A percentile compares a stretch with the other conserved stretches of the same genome.
These are phyloP conservation scores for Oceanites oceanicus DNA, from an alignment of 2,113 vertebrate genomes.

Conservation along the genomic window DNA sequence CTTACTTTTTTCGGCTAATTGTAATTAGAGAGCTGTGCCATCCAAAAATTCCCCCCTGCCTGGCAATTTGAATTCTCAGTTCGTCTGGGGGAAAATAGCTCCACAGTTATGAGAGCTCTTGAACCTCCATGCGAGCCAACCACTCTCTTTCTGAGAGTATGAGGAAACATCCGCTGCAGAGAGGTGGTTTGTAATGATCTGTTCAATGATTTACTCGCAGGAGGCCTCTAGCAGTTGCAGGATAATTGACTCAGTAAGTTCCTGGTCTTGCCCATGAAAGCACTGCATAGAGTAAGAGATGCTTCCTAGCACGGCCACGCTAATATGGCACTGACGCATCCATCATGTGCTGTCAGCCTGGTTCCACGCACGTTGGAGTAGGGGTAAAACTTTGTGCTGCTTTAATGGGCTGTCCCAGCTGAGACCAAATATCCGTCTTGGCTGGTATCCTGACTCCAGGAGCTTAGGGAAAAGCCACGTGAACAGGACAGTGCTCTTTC, in stretches of 20 bases:
- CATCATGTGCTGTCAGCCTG: neutral
- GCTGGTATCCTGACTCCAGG: neutral
- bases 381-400: neutral
- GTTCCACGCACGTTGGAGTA: accelerated
- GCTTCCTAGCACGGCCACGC: neutral
- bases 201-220: neutral
- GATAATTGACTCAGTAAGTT: neutral
- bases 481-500: neutral
- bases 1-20: neutral
- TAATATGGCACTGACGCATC: neutral
- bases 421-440: neutral
- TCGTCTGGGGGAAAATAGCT: neutral
- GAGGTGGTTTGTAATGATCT: neutral
- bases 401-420: neutral
- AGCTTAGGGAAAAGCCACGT: neutral
- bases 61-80: neutral
- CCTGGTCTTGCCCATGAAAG: neutral
- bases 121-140: neutral
- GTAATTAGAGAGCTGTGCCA: neutral
- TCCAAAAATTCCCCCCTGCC: neutral
- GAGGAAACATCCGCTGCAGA: neutral
- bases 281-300: neutral
- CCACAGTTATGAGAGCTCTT: neutral
- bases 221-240: neutral
- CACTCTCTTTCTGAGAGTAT: neutral